Base-by-base conservation (phyloP, 2,888 invertebrate species). In the Geophilus truncorum region DNA sequence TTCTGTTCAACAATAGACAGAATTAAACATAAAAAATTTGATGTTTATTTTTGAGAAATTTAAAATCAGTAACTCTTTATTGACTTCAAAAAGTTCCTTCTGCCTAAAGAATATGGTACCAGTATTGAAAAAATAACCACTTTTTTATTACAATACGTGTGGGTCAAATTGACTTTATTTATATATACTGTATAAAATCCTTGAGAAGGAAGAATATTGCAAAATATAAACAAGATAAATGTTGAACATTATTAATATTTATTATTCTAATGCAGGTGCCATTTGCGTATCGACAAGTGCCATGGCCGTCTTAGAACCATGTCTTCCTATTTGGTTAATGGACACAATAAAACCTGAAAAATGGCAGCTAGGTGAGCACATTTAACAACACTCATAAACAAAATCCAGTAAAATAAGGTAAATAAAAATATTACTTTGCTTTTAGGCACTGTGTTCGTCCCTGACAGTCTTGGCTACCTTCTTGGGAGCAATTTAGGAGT, bases 401-500 rank as follows among this genome's bases (percentile, higher is more conserved):
- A 32, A 32, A n/a, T n/a, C n/a, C n/a, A n/a, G n/a, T n/a, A n/a
- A n/a, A n/a, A n/a, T n/a, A n/a, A n/a, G n/a, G n/a, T n/a, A n/a
- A n/a, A n/a, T n/a, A n/a, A n/a, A n/a, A n/a, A n/a, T n/a, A n/a
- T 0, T 6, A n/a, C 28, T 79, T 15, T 79, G 23, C 9, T 70
- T 70, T 32, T 92, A 84, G 94, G 94, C 2, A 92, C 93, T 0
- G 93, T 94, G 5, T 95, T 95, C 85, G 91, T 95, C 82, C 94
- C 95, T 0, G 95, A 95, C 86, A 94, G 94, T 84, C 85, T 94
- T 36, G 94, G 94, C 0, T 95, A 94, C 85, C 90, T 94, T 82
- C 87, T 94, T 57, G 94, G 94, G 30, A 94, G 94, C 0, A 93
- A 94, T 86, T 92, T 91, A 84, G 93, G 93, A 6, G 87, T 90